A percentile compares a stretch with the other conserved stretches of the same genome.
These are phyloP conservation scores for Taenaris catops DNA, from an alignment of 2,888 invertebrate genomes.

Conservation along the genomic window DNA sequence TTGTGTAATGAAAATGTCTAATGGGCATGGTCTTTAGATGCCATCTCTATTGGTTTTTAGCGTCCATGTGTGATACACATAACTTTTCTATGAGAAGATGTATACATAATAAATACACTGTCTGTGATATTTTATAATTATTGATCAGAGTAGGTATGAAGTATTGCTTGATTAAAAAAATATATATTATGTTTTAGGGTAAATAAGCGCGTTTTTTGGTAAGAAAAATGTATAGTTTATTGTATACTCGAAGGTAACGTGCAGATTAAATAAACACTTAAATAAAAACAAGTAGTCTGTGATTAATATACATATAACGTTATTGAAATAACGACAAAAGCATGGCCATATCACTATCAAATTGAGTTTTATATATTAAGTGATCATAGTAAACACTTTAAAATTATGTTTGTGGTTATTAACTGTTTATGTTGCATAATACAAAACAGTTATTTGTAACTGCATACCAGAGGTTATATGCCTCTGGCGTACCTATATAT, in stretches of 20 bases:
- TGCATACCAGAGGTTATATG: too few species aligned
- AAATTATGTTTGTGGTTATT: conserved; percentile 31
- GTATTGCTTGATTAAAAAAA: conserved; percentile 75
- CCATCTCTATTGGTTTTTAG: conserved; percentile 72
- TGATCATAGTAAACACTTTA: conserved; percentile 36
- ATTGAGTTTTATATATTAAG: conserved; percentile 64
- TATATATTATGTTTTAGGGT: conserved; percentile 71
- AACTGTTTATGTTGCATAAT: conserved; percentile 48
- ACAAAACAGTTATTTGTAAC: conserved; percentile 10
- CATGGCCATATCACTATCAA: conserved; percentile 75
- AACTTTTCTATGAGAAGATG: conserved; percentile 78
- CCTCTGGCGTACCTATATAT: too few species aligned
- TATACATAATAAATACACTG: conserved; percentile 79
- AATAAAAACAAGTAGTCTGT: conserved; percentile 68
- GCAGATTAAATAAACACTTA: conserved; percentile 47
- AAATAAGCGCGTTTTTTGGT: conserved; percentile 69
- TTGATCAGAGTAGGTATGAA: conserved; percentile 73
- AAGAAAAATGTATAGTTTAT: conserved; percentile 67
- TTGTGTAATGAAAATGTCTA: conserved; percentile 54
- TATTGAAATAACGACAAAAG: conserved; percentile 57
- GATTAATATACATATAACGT: conserved; percentile 73
- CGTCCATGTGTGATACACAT: conserved; percentile 79
- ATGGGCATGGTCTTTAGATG: conserved; percentile 67
- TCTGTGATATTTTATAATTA: conserved; percentile 80
- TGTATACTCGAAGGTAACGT: conserved; percentile 58